Evolutionary conservation across 92 coral and sea anemone species (phyloP), one percentile per base, ranked within the genome.

Genomic region (Zoanthus solanderi): DNA sequence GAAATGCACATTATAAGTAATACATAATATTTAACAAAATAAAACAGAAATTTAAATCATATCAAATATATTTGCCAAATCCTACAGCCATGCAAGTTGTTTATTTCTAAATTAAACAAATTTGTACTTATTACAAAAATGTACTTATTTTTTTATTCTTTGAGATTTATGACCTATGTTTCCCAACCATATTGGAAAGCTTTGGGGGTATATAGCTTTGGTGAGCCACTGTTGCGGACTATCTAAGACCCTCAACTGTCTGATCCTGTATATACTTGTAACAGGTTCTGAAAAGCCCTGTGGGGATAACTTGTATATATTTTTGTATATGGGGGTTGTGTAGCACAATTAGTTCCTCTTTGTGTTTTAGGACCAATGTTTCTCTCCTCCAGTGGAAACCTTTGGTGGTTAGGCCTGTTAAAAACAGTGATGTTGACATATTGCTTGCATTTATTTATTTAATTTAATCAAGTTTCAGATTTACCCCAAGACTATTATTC

Each of bases 381-480:
- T 30, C 75, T 71, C 75, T 71, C 75, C 75, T 71, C 75, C 75
- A 71, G 42, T 71, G 75, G 75, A 71, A 71, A 71, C 75, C 46
- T 71, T 71, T 71, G 75, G 75, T 71, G 75, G 75, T 71, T 3
- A 28, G 75, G 75, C 78, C 78, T 73, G 78, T 73, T 73, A 12
- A 54, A 73, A 73, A 7, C 78, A 73, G 16, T 73, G 78, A 73
- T 54, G 78, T 73, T 11, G 78, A 73, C 78, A 73, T 73, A 18
- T 73, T 73, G 78, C 78, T 73, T 73, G 78, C 16, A 11, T 73
- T 73, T 73, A 73, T 42, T 73, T 73, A 18, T 73, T 12, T 73
- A 73, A 73, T 73, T 73, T 18, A 73, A 73, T 73, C 78, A 73
- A 73, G 78, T 73, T 73, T 54, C 78, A 73, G 78, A 73, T 73